Evolutionary conservation across 1,140 invertebrate species (phyloP).

Genomic region (Zaprionus kolodkinae): DNA sequence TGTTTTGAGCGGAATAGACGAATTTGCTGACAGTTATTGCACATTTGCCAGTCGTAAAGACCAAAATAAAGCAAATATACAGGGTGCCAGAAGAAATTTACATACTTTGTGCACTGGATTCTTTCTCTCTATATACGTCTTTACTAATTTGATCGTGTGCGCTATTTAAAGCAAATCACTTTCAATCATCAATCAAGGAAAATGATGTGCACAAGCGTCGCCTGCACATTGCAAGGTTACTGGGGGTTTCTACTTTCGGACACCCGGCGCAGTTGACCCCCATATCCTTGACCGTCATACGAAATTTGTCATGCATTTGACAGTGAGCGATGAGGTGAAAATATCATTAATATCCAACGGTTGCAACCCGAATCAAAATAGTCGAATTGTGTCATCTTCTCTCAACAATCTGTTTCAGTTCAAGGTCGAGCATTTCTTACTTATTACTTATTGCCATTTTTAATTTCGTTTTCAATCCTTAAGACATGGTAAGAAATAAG

Average conservation of each 20-base stretch:
- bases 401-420: constrained; percentile 10
- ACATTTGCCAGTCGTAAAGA: not conserved
- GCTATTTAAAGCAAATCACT: not conserved
- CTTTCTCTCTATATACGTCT: not conserved
- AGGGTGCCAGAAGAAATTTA: not conserved
- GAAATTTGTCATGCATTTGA: constrained; percentile 39
- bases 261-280: constrained; percentile 27
- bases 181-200: constrained; percentile 18
- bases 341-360: not conserved
- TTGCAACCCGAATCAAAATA: not conserved
- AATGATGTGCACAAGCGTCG: constrained; percentile 26
- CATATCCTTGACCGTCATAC: constrained; percentile 36
- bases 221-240: constrained; percentile 16
- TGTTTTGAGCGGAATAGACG: not conserved
- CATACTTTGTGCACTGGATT: not conserved
- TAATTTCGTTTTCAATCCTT: constrained; percentile 15
- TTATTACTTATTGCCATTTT: constrained; percentile 11
- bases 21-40: constrained; percentile 8
- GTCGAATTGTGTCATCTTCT: not conserved
- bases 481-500: not conserved
- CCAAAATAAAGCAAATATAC: constrained; percentile 4
- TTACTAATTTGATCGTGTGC: not conserved
- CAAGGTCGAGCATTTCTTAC: not conserved
- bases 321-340: constrained; percentile 43
- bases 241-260: not conserved